Evolutionary conservation across 1,140 invertebrate genomes (phyloP), one percentile per base, ranked within the genome.

Genomic region (Bombyx mandarina): DNA sequence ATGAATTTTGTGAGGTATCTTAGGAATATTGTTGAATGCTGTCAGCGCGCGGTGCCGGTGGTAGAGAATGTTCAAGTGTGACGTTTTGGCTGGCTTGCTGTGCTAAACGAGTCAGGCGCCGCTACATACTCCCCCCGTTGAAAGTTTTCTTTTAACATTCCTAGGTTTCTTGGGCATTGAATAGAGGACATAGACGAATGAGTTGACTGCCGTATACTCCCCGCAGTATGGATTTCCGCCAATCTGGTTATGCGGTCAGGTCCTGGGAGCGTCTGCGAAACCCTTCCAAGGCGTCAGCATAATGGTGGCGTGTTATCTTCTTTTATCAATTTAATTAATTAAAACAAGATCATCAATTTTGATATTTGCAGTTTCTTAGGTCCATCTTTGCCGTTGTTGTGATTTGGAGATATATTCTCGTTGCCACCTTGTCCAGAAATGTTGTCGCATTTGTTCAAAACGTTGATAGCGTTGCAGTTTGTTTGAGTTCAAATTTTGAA

Each of bases 161-260:
- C 22, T 26, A 35, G 7, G 7, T 18, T 50, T 54, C 8, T 54
- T 54, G 42, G n/a, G 35, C 52, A 7, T 42, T 43, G 3, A 22
- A 43, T n/a, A 54, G 43, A 10, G 35, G 35, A 12, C 52, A 54
- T 42, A 59, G 42, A 7, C 52, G 52, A 35, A 53, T 18, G 2
- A 79, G 51, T 8, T 56, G 45, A 35, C 63, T 18, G 43, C 18
- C 63, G 56, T 1, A 54, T 26, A 48, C 12, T n/a, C 9, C 63
- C 60, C 43, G 12, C 46, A 18, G 60, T 59, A 9, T 55, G n/a
- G 8, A 61, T 54, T 9, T 66, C 60, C 8, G 60, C 60, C 7
- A 61, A 57, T 58, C 63, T 57, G 54, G 63, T 8, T 9, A 59
- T 50, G 43, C 52, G 54, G 35, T 66, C 63, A 46, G 60, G 54